phyloP scores from a whole-genome alignment of 1,140 invertebrate genomes.

The Streblospio benedicti region DNA sequence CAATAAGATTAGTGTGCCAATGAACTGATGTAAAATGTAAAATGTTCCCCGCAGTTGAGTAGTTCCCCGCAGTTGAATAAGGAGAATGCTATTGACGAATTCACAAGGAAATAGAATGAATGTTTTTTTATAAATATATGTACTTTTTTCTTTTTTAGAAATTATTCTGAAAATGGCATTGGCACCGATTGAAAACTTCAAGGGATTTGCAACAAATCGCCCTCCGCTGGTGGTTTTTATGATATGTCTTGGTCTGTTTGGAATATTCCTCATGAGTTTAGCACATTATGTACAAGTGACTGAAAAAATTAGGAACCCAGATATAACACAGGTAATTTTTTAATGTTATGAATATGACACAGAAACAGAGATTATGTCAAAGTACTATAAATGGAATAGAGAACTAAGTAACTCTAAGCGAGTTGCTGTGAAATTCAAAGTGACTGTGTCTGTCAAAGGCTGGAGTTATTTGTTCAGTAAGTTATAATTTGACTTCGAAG shows the following conservation, averaged over 20 bases:
- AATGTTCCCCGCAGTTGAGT: background rate
- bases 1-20: background rate
- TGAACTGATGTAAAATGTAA: background rate
- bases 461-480: background rate
- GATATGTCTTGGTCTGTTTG: constrained; percentile 44
- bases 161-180: constrained; percentile 6
- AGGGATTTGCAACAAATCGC: constrained; percentile 36
- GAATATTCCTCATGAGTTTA: constrained; percentile 39
- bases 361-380: background rate
- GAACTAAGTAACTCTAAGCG: too few relatives aligned
- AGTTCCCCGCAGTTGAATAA: background rate
- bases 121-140: background rate
- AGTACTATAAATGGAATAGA: too few relatives aligned
- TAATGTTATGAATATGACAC: too few relatives aligned
- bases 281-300: constrained; percentile 42
- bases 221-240: constrained; percentile 47
- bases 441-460: background rate
- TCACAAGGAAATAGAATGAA: too few relatives aligned
- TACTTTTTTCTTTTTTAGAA: background rate
- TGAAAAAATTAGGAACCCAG: constrained; percentile 42
- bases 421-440: background rate
- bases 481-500: too few relatives aligned
- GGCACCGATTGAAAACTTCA: constrained; percentile 34
- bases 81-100: background rate
- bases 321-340: constrained; percentile 43